These are phyloP conservation scores for Spea multiplicata DNA, from an alignment of 2,113 vertebrate genomes.

Conservation along the genomic window DNA sequence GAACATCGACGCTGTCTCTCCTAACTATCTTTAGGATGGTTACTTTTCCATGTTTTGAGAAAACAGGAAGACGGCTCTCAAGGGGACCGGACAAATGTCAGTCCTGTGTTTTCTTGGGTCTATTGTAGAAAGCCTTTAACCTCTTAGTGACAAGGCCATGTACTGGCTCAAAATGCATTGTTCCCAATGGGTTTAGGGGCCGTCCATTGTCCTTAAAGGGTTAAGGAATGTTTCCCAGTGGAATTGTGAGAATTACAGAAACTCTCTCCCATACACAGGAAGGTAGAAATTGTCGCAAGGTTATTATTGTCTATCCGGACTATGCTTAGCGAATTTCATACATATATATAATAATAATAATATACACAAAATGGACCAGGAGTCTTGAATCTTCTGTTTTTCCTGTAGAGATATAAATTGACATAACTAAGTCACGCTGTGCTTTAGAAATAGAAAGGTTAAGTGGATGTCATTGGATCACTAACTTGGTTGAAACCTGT, in stretches of 20 bases:
- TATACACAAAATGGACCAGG: too few species aligned
- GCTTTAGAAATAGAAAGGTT: neutral
- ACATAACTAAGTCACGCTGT: neutral
- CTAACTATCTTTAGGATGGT: slow-evolving; percentile 27
- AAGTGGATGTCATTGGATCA: neutral
- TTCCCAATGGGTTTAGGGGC: too few species aligned
- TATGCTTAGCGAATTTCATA: neutral
- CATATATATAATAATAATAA: too few species aligned
- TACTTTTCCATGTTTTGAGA: slow-evolving; percentile 22
- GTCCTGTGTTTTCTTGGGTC: slow-evolving; percentile 20
- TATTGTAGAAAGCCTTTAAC: slow-evolving; percentile 9
- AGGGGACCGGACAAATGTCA: slow-evolving; percentile 2
- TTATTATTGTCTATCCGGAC: slow-evolving; percentile 10
- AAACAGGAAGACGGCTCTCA: slow-evolving; percentile 26
- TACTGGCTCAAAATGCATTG: too few species aligned
- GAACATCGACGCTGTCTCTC: neutral
- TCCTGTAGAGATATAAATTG: neutral
- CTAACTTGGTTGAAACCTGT: neutral
- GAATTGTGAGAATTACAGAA: slow-evolving; percentile 1
- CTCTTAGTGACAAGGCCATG: too few species aligned
- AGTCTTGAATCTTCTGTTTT: neutral
- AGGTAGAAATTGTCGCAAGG: neutral
- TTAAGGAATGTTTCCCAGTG: slow-evolving; percentile 13
- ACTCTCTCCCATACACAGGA: slow-evolving; percentile 26
- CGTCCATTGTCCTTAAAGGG: too few species aligned